Conservation (phyloP, 2,797 vertebrate species). For the Coccyzus lansbergi region DNA sequence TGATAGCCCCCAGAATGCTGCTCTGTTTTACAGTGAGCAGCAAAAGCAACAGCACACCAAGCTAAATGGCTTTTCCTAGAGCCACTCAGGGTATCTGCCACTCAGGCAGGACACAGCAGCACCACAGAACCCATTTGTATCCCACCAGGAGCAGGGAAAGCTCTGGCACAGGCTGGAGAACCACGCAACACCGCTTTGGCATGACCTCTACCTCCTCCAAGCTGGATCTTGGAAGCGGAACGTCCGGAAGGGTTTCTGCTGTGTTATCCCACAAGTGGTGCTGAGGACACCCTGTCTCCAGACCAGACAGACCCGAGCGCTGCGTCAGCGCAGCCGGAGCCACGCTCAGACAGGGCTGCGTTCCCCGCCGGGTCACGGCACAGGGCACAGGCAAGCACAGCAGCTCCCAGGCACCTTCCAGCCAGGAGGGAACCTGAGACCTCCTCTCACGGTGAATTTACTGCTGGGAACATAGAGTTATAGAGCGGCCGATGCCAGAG, state of each 20-base stretch:
- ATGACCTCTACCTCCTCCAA: fast-evolving
- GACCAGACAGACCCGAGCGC: background rate
- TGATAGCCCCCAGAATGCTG: fast-evolving
- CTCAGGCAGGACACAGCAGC: fast-evolving
- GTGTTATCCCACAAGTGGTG: fast-evolving
- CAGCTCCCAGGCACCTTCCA: background rate
- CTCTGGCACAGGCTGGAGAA: fast-evolving
- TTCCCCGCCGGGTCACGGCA: background rate
- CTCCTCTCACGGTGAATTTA: background rate
- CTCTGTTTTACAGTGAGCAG: background rate
- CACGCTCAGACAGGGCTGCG: background rate
- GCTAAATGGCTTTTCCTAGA: background rate
- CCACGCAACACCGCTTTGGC: fast-evolving
- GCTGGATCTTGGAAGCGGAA: background rate
- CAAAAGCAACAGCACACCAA: background rate
- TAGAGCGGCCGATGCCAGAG: fast-evolving
- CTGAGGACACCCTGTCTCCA: background rate
- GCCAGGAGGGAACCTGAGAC: background rate
- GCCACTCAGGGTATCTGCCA: background rate
- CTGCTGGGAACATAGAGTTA: background rate
- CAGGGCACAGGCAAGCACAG: background rate
- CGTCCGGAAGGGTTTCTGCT: background rate
- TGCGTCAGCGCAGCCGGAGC: background rate
- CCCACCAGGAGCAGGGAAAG: background rate
- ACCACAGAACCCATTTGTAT: fast-evolving